Percentiles rank a stretch among this genome's conserved stretches.
These are phyloP conservation scores for Agriopis aurantiaria DNA, from an alignment of 2,888 invertebrate genomes.

Conservation along the genomic window DNA sequence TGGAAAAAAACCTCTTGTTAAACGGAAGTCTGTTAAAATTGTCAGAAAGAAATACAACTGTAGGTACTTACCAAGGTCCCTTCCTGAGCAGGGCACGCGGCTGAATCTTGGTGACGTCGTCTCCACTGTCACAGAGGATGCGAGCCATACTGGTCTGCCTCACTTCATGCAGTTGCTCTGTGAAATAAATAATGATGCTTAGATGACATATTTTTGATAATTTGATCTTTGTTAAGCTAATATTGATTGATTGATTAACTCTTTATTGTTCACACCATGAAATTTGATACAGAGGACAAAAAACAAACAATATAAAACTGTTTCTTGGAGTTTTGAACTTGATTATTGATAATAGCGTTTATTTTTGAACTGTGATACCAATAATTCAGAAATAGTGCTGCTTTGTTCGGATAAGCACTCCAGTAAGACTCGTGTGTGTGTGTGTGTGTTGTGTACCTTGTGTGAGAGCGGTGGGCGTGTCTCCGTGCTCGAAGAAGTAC, in stretches of 20 bases:
- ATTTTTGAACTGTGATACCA: too few relatives aligned
- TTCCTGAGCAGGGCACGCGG: constrained; percentile 48
- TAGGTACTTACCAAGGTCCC: constrained; percentile 42
- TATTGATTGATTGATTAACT: too few relatives aligned
- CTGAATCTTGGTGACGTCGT: constrained; percentile 84
- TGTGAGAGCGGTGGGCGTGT: constrained; percentile 51
- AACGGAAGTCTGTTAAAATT: background rate
- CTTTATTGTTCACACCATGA: too few relatives aligned
- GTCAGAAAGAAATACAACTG: too few relatives aligned
- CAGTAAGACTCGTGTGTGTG: too few relatives aligned
- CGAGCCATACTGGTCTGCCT: constrained; percentile 89
- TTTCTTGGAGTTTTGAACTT: too few relatives aligned
- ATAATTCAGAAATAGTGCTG: too few relatives aligned
- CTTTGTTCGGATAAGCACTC: background rate
- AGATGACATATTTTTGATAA: too few relatives aligned
- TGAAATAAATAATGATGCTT: constrained; percentile 2
- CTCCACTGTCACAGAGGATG: constrained; percentile 90
- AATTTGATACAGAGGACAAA: too few relatives aligned
- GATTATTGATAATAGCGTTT: too few relatives aligned
- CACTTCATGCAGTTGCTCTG: constrained; percentile 80
- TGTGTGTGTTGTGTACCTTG: constrained; percentile 39
- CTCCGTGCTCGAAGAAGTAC: constrained; percentile 60
- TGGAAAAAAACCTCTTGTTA: constrained; percentile 21
- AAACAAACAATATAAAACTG: too few relatives aligned
- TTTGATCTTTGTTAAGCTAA: too few relatives aligned